These are phyloP conservation scores for Castor canadensis DNA, from an alignment of 2,113 vertebrate genomes.

Conservation along the genomic window DNA sequence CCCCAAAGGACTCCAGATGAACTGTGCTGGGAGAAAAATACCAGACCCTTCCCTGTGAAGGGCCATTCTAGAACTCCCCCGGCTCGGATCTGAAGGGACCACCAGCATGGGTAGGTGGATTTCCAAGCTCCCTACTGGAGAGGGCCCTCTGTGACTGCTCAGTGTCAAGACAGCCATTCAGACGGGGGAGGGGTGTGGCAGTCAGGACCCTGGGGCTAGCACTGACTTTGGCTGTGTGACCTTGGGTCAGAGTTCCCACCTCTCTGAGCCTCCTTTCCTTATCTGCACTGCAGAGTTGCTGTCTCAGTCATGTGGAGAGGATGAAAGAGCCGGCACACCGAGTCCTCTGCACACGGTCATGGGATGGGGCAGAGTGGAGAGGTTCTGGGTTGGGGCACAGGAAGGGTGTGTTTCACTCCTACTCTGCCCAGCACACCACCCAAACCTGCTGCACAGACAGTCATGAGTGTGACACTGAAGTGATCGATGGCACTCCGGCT, in stretches of 20 bases:
- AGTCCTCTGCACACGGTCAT: rapidly evolving
- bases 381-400: rapidly evolving
- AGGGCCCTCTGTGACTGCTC: too few relatives aligned
- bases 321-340: too few relatives aligned
- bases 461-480: rapidly evolving
- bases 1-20: neutral
- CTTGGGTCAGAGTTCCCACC: neutral
- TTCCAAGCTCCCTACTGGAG: neutral
- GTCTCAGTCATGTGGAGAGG: too few relatives aligned
- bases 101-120: neutral
- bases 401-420: rapidly evolving
- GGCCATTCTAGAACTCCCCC: neutral
- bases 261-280: neutral
- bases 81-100: neutral
- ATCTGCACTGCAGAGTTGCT: rapidly evolving
- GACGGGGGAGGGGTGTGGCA: neutral
- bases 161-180: rapidly evolving
- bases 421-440: neutral
- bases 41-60: neutral
- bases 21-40: neutral
- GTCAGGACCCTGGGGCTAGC: neutral
- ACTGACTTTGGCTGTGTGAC: neutral
- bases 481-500: rapidly evolving
- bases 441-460: too few relatives aligned
- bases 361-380: rapidly evolving